Evolutionary conservation across 2,113 vertebrate genomes (phyloP).

Genomic region (Odocoileus hemionus): DNA sequence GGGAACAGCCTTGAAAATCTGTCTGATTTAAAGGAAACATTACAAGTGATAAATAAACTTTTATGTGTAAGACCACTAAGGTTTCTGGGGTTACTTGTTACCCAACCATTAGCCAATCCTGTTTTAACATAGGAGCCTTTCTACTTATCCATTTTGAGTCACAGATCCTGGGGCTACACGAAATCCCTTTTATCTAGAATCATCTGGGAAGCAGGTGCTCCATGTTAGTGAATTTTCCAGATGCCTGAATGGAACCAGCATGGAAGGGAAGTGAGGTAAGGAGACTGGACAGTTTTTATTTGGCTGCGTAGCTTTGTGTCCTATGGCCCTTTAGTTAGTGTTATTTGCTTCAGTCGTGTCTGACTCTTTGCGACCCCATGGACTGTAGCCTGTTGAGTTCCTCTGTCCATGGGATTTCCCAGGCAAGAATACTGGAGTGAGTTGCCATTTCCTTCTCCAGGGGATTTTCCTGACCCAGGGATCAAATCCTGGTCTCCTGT

Average conservation of each 20-base stretch:
- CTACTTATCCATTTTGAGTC: background rate
- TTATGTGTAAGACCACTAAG: background rate
- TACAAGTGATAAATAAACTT: background rate
- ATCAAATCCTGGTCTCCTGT: background rate
- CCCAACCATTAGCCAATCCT: background rate
- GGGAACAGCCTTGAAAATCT: background rate
- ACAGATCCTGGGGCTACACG: background rate
- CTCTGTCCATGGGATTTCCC: background rate
- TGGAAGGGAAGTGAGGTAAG: background rate
- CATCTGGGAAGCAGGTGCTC: background rate
- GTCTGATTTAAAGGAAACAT: background rate
- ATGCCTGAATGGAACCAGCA: background rate
- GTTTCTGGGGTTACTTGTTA: background rate
- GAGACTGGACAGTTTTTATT: background rate
- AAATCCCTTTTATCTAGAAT: background rate
- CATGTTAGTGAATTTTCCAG: background rate
- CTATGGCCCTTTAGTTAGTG: background rate
- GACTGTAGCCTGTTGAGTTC: background rate
- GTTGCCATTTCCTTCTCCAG: background rate
- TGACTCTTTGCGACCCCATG: background rate
- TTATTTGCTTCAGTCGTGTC: background rate
- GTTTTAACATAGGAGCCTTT: background rate
- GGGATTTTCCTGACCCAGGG: background rate
- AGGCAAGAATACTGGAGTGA: background rate
- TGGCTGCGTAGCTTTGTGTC: background rate